These are phyloP conservation scores for Leptonema lineaticorne DNA, from an alignment of 1,140 invertebrate species.

Conservation along the genomic window DNA sequence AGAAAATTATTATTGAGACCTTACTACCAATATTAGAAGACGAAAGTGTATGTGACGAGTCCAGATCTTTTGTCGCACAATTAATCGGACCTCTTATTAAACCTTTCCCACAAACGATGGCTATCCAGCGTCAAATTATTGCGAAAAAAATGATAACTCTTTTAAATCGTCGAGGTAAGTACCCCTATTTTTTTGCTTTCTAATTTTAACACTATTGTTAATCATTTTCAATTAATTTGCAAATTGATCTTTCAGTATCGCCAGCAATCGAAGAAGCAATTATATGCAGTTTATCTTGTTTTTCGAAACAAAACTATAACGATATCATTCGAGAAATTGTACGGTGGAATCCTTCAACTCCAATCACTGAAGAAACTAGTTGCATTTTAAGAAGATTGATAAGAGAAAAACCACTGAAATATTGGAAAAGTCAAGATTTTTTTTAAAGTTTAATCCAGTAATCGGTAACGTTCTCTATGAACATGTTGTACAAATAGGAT, in stretches of 20 bases:
- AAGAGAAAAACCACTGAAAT: constrained; percentile 40
- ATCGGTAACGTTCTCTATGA: no score
- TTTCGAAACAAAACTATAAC: constrained; percentile 47
- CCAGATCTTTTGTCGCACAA: constrained; percentile 47
- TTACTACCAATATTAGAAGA: constrained; percentile 49
- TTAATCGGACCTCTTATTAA: constrained; percentile 50
- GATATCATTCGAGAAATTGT: constrained; percentile 44
- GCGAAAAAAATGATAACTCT: constrained; percentile 47
- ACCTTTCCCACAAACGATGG: constrained; percentile 50
- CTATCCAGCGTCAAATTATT: constrained; percentile 50
- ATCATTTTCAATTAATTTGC: constrained; percentile 14
- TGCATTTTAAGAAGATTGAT: constrained; percentile 45
- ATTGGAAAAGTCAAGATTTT: constrained; percentile 14
- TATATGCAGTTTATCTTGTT: constrained; percentile 48
- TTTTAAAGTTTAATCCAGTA: no score
- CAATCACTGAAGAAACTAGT: constrained; percentile 45
- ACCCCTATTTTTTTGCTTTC: neutral
- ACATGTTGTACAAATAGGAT: no score
- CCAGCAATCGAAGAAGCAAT: constrained; percentile 48
- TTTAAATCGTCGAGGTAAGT: constrained; percentile 48
- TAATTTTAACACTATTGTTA: constrained; percentile 5
- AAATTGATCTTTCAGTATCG: constrained; percentile 47
- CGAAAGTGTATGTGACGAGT: constrained; percentile 34
- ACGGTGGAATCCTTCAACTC: constrained; percentile 44
- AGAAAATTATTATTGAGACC: constrained; percentile 49